Evolutionary conservation across 1,140 invertebrate species (phyloP).

Genomic region (Scaptomyza hsui): DNA sequence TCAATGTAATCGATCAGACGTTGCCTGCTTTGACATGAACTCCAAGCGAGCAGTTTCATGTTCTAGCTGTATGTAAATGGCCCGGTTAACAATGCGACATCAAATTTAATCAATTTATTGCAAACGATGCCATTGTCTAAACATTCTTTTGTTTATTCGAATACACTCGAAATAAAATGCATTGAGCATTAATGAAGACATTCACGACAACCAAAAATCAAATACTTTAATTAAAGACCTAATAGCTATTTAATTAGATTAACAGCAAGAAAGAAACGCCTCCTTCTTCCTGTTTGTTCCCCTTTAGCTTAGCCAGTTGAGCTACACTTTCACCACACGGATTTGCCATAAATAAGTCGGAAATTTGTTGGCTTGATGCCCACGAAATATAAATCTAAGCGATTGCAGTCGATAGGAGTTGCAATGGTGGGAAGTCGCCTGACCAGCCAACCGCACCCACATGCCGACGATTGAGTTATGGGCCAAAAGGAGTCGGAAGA

Average conservation of each 20-base stretch:
- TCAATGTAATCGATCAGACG: constrained; percentile 78
- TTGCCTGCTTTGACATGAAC: constrained; percentile 39
- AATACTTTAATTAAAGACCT: background rate
- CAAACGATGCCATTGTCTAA: constrained; percentile 69
- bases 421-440: background rate
- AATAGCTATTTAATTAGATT: background rate
- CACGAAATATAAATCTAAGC: constrained; percentile 42
- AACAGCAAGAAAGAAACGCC: too few relatives aligned
- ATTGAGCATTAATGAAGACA: constrained; percentile 11
- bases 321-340: constrained; percentile 52
- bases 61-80: constrained; percentile 40
- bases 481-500: constrained; percentile 5
- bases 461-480: constrained; percentile 38
- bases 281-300: background rate
- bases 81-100: constrained; percentile 67
- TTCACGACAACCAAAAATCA: background rate
- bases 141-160: constrained; percentile 27
- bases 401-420: constrained; percentile 13
- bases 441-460: constrained; percentile 31
- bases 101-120: constrained; percentile 81
- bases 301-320: background rate
- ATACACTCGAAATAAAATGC: background rate
- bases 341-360: constrained; percentile 44
- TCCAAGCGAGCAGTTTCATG: background rate
- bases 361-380: constrained; percentile 47